Evolutionary conservation across 2,888 invertebrate genomes (phyloP), one percentile per base, ranked within the genome.

Genomic region (Pristionchus japonicus): DNA sequence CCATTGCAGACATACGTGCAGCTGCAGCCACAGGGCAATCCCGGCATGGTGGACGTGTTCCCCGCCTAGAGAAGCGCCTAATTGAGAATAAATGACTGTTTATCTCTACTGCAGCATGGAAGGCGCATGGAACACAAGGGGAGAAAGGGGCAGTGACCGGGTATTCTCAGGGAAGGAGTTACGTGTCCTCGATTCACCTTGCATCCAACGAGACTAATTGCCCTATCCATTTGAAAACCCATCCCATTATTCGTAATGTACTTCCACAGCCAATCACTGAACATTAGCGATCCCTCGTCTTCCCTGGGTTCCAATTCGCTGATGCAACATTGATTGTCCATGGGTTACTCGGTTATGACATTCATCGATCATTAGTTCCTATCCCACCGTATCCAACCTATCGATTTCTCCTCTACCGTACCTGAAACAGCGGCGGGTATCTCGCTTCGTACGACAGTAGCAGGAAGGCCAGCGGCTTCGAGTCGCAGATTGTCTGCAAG

Each of bases 391-490:
- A 1, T 20, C 57, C 7, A 61, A 17, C 57, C 2, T 61, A 61
- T 20, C 57, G 23, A 27, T 0, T 64, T 4, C 13, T 64, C 31
- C 31, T 31, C 64, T 86, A 86, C 31, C 89, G 90, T 23, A 89
- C 88, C 64, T 92, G 91, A 47, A 91, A 90, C 7, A 92, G 89
- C n/a, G 91, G 90, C 31, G 91, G 89, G 85, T 91, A 91, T 40
- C 90, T 74, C 6, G 91, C 91, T 87, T 91, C 92, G 84, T 90
- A 91, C 17, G 89, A 90, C 6, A 91, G 67, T 37, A 92, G 86
- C 13, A 92, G 89, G 86, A 91, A 91, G 6, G 92, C 92, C 13
- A 91, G 85, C 1, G 90, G 91, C 82, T 92, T 92, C 20, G 90
- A 90, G 52, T 92, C 92, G 52, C 89, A 89, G 34, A 92, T 90